A percentile compares a stretch with the other conserved stretches of the same genome.
These are phyloP conservation scores for Morus bassanus DNA, from an alignment of 2,797 vertebrate species.

Conservation along the genomic window DNA sequence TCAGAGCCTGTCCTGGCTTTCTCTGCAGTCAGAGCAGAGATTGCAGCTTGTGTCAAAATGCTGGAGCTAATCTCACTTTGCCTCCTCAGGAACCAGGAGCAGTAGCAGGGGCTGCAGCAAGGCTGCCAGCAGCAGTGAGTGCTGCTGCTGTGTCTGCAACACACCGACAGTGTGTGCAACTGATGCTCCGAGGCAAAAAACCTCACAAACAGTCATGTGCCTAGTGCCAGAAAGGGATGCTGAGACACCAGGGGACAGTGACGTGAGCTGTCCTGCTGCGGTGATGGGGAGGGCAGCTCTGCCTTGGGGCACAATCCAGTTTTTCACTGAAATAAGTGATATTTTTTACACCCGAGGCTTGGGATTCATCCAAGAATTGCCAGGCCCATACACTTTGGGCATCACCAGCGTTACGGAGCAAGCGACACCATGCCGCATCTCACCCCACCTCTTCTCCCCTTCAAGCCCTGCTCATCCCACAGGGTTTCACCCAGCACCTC, in stretches of 20 bases:
- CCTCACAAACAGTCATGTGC: fast-evolving
- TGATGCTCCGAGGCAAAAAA: background rate
- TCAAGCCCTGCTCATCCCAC: background rate
- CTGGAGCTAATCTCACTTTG: background rate
- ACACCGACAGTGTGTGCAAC: fast-evolving
- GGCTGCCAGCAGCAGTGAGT: background rate
- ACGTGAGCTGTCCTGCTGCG: background rate
- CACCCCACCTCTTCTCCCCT: background rate
- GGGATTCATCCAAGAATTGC: background rate
- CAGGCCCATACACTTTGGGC: background rate
- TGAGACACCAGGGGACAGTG: background rate
- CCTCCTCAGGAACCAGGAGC: background rate
- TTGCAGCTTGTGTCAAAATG: background rate
- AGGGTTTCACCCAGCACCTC: background rate
- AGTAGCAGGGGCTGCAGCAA: background rate
- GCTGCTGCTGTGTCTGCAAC: background rate
- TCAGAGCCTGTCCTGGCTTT: background rate
- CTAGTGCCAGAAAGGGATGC: fast-evolving
- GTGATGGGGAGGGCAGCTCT: background rate
- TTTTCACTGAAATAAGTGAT: background rate
- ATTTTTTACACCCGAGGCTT: background rate
- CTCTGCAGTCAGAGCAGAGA: background rate
- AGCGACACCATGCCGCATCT: background rate
- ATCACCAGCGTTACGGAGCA: fast-evolving
- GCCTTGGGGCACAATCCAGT: background rate